Evolutionary conservation across 2,113 vertebrate genomes (phyloP), one percentile per base, ranked within the genome.

Genomic region (Apteryx mantelli): DNA sequence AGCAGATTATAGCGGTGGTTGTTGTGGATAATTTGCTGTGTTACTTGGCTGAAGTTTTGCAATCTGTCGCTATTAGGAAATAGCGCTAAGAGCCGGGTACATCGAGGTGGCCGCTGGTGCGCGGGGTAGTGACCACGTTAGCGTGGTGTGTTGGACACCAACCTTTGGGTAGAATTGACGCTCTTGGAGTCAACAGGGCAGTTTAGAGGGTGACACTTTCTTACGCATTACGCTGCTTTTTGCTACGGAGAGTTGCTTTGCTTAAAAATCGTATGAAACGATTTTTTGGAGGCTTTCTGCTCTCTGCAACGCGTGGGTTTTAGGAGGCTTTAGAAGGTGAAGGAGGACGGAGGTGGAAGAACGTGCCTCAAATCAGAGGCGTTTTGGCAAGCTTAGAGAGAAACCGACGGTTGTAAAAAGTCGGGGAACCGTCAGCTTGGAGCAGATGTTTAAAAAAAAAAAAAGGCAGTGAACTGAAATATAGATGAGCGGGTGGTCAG

Each of bases 141-240:
- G 38, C 1, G 2, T 4, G 75, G 16, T 42, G 78, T 10, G 0
- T 0, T 42, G 38, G 34, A 30, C 70, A 5, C 68, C 5, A 32
- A 1, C 40, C 44, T 84, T 95, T 83, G 81, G 80, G 73, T 58
- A 21, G 30, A 40, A 65, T 53, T 30, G 66, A 52, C 68, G 6
- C 2, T 15, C 84, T 20, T 19, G 32, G 56, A 55, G n/a, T 61
- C 53, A 48, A 36, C 1, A 1, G 19, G 16, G 26, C 0, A 1
- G 17, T 34, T 69, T 9, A 7, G 11, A 69, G 36, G 50, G 46
- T 12, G 0, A 53, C 16, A 58, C 53, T 42, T 82, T 68, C 50
- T 70, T 17, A 7, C 1, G 0, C 21, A 7, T 11, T 11, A 7
- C 0, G 0, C 38, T 0, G 1, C 14, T 61, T 74, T 76, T 8